Evolutionary conservation across 2,888 invertebrate species (phyloP).

Genomic region (Strigamia crassipes): DNA sequence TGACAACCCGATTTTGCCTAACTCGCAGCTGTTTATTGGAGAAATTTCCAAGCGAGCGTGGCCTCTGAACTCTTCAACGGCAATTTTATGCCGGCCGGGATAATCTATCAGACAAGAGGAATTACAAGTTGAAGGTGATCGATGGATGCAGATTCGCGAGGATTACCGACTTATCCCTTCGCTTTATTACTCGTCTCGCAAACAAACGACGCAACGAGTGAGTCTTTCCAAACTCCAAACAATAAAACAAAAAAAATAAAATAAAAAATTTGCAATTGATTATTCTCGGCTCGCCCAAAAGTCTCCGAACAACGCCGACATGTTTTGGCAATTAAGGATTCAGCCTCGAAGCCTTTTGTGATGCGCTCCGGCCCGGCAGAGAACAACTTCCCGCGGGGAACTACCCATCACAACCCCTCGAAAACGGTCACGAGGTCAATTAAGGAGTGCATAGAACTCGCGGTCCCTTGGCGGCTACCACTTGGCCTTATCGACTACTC

Average conservation of each 20-base stretch:
- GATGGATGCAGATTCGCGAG: slow-evolving; percentile 1
- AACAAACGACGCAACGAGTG: not conserved
- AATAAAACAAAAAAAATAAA: too few species aligned
- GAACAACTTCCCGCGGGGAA: not conserved
- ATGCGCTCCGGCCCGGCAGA: not conserved
- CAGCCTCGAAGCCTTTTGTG: not conserved
- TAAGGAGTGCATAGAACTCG: not conserved
- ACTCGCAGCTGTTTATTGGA: not conserved
- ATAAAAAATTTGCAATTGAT: too few species aligned
- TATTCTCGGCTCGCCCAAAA: not conserved
- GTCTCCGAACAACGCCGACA: not conserved
- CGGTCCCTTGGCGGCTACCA: not conserved
- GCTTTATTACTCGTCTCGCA: not conserved
- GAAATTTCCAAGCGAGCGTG: not conserved
- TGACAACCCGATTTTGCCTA: not conserved
- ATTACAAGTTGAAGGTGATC: slow-evolving; percentile 27
- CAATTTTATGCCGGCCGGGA: not conserved
- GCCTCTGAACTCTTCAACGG: not conserved
- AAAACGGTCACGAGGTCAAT: not conserved
- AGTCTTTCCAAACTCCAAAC: not conserved
- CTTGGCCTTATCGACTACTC: not conserved
- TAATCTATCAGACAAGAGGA: slow-evolving; percentile 32
- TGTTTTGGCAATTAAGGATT: not conserved
- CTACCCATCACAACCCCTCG: not conserved
- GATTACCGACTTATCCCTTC: slow-evolving; percentile 6